These are phyloP conservation scores for Danaus chrysippus DNA, from an alignment of 2,888 invertebrate species.

Conservation along the genomic window DNA sequence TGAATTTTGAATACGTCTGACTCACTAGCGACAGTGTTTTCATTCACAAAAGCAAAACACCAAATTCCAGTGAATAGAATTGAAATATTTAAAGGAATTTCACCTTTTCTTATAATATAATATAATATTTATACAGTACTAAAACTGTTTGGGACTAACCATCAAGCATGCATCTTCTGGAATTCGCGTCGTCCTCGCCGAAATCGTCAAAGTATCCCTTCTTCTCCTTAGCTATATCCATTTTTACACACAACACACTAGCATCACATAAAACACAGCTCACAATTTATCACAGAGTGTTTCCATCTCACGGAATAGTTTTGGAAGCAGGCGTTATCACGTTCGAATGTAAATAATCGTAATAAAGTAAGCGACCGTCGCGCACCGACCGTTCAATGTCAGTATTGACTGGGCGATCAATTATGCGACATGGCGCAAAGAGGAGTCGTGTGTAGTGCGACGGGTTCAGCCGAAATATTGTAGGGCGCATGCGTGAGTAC, in stretches of 20 bases:
- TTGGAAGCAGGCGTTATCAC: constrained; percentile 48
- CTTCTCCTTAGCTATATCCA: constrained; percentile 64
- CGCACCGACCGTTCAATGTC: constrained; percentile 66
- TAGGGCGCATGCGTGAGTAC: constrained; percentile 52
- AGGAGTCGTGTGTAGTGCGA: constrained; percentile 64
- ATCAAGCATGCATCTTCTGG: constrained; percentile 72
- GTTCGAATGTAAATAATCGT: constrained; percentile 66
- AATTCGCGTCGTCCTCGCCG: constrained; percentile 59
- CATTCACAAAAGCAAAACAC: not conserved
- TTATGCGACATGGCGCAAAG: constrained; percentile 70
- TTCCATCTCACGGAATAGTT: constrained; percentile 39
- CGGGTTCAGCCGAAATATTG: constrained; percentile 45
- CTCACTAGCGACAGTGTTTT: not conserved
- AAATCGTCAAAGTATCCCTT: constrained; percentile 52
- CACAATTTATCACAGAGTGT: constrained; percentile 46
- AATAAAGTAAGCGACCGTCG: constrained; percentile 59
- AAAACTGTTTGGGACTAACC: constrained; percentile 55
- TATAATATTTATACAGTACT: constrained; percentile 6
- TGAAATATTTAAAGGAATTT: not conserved
- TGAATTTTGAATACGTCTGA: constrained; percentile 6
- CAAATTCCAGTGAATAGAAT: not conserved
- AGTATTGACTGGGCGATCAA: constrained; percentile 74
- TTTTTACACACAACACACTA: constrained; percentile 47
- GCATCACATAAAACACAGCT: constrained; percentile 45
- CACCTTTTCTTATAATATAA: not conserved